These are phyloP conservation scores for Ondatra zibethicus DNA, from an alignment of 2,113 vertebrate species.

Conservation along the genomic window DNA sequence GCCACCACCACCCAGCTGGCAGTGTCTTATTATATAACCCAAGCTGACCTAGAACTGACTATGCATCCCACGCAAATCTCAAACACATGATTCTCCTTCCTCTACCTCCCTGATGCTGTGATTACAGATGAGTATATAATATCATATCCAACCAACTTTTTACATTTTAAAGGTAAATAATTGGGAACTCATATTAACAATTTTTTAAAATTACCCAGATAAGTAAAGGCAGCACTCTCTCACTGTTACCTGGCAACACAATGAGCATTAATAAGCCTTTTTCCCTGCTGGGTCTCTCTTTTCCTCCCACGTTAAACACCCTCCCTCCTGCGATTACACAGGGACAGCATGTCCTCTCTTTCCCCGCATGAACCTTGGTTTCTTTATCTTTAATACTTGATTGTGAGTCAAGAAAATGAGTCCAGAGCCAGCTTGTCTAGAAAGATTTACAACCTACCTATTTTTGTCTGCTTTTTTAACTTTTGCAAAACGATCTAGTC, in stretches of 20 bases:
- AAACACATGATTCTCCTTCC: neutral
- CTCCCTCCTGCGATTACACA: neutral
- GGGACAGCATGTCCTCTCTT: neutral
- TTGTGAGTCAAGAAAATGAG: conserved; percentile 13
- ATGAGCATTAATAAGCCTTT: neutral
- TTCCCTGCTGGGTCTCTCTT: neutral
- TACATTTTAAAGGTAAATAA: neutral
- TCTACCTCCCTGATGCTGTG: neutral
- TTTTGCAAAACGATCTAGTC: neutral
- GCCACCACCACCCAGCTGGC: too few relatives aligned
- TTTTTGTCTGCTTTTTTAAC: neutral
- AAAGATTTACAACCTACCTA: neutral
- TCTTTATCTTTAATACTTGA: neutral
- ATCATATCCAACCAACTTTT: neutral
- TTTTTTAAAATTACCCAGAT: neutral
- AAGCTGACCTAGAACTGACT: neutral
- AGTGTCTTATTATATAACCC: neutral
- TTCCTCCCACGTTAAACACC: neutral
- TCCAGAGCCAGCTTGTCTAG: neutral
- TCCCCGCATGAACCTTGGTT: neutral
- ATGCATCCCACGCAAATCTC: neutral
- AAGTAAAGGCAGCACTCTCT: neutral
- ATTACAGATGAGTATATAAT: neutral
- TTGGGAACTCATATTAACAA: neutral
- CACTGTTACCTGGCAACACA: neutral